Conservation (phyloP, 2,113 vertebrate genomes). For the Ascaphus truei region DNA sequence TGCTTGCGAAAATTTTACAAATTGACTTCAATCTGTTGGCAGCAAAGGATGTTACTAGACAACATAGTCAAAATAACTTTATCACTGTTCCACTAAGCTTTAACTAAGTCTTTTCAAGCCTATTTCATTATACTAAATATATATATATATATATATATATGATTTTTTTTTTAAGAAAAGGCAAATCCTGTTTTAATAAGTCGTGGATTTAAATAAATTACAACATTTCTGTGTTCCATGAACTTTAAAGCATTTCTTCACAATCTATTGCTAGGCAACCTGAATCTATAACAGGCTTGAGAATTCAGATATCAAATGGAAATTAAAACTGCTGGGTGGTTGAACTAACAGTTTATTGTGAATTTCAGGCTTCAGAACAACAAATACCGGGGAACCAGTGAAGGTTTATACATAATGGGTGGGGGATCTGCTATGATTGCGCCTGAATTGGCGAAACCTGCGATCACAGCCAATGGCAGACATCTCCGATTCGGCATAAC, state of each 20-base stretch:
- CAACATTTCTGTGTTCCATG: conserved; percentile 47
- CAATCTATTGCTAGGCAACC: conserved; percentile 49
- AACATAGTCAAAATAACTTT: conserved; percentile 50
- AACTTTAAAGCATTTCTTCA: conserved; percentile 56
- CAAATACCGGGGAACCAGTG: background rate
- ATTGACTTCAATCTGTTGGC: too few relatives aligned
- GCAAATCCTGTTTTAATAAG: conserved; percentile 57
- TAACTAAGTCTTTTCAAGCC: conserved; percentile 55
- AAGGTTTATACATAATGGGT: background rate
- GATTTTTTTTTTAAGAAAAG: too few relatives aligned
- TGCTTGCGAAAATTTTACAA: too few relatives aligned
- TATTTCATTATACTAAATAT: conserved; percentile 48
- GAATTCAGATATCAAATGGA: conserved; percentile 42
- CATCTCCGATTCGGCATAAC: too few relatives aligned
- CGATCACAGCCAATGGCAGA: too few relatives aligned
- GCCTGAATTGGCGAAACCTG: too few relatives aligned
- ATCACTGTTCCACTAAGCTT: conserved; percentile 49
- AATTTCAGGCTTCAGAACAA: conserved; percentile 35
- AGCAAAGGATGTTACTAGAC: too few relatives aligned
- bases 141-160: conserved; percentile 36
- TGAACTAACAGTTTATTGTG: conserved; percentile 44
- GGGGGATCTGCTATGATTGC: too few relatives aligned
- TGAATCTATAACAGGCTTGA: conserved; percentile 41
- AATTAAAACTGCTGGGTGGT: conserved; percentile 33
- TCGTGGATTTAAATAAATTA: conserved; percentile 62